A percentile compares a stretch with the other conserved stretches of the same genome.
These are phyloP conservation scores for Pterocles burchelli DNA, from an alignment of 2,113 vertebrate genomes.

Conservation along the genomic window DNA sequence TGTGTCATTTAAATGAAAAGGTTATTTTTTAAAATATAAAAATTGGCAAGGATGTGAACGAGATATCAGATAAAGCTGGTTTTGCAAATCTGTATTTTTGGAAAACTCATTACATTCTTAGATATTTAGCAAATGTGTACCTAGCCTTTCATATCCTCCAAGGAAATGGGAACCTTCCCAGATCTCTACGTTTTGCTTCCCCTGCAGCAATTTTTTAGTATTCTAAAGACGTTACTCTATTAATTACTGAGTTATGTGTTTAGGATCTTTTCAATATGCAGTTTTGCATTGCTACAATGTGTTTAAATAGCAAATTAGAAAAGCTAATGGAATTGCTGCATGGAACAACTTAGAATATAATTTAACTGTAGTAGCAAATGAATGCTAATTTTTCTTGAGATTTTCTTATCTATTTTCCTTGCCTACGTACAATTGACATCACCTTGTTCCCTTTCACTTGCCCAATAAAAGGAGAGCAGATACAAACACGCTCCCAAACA, in stretches of 20 bases:
- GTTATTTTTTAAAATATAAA: background rate
- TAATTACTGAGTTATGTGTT: background rate
- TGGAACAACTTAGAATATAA: background rate
- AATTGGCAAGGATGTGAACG: background rate
- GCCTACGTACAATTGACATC: background rate
- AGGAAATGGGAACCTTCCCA: background rate
- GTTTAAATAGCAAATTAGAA: background rate
- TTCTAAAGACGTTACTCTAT: background rate
- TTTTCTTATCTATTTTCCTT: background rate
- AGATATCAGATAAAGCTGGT: background rate
- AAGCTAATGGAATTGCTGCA: background rate
- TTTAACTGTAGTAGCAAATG: background rate
- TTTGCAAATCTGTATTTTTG: background rate
- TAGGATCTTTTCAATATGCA: background rate
- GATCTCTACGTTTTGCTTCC: background rate
- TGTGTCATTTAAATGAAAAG: background rate
- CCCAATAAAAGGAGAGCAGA: background rate
- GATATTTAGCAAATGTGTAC: background rate
- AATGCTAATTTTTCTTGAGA: background rate
- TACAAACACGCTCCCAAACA: background rate
- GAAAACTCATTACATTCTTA: background rate
- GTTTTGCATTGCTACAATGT: background rate
- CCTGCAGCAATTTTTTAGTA: background rate
- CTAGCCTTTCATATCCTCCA: background rate
- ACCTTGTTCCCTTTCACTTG: background rate